These are phyloP conservation scores for Trachythela sp. DNA, from an alignment of 64 coral and sea anemone species.

Conservation along the genomic window DNA sequence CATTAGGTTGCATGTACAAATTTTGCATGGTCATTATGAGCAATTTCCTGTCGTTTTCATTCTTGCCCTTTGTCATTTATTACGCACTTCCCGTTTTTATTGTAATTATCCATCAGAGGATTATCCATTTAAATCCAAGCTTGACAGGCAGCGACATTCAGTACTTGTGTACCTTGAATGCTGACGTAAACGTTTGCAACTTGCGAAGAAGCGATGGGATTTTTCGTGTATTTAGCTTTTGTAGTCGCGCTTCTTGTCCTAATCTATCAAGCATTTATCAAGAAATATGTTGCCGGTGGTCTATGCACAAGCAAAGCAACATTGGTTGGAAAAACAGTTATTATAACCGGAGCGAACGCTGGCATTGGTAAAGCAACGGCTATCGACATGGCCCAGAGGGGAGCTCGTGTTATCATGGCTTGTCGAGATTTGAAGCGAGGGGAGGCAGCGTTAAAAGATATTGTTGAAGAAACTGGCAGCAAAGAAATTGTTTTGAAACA, in stretches of 20 bases:
- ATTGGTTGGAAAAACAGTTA: background rate
- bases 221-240: background rate
- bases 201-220: too few relatives aligned
- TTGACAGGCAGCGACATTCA: too few relatives aligned
- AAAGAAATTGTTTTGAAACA: background rate
- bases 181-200: too few relatives aligned
- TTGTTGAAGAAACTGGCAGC: constrained; percentile 14
- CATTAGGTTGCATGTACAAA: too few relatives aligned
- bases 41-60: too few relatives aligned
- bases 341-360: constrained; percentile 25
- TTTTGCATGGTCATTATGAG: too few relatives aligned
- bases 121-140: too few relatives aligned
- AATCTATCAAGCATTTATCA: background rate
- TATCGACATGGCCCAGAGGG: background rate
- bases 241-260: background rate
- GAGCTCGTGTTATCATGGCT: constrained; percentile 26
- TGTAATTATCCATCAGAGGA: too few relatives aligned
- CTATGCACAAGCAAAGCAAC: background rate
- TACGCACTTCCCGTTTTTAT: too few relatives aligned
- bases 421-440: constrained; percentile 5
- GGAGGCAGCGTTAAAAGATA: background rate
- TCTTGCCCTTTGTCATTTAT: too few relatives aligned
- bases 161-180: too few relatives aligned
- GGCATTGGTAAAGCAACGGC: constrained; percentile 24
- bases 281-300: background rate